These are phyloP conservation scores for Rhadina sibilatrix DNA, from an alignment of 2,113 vertebrate species.

Conservation along the genomic window DNA sequence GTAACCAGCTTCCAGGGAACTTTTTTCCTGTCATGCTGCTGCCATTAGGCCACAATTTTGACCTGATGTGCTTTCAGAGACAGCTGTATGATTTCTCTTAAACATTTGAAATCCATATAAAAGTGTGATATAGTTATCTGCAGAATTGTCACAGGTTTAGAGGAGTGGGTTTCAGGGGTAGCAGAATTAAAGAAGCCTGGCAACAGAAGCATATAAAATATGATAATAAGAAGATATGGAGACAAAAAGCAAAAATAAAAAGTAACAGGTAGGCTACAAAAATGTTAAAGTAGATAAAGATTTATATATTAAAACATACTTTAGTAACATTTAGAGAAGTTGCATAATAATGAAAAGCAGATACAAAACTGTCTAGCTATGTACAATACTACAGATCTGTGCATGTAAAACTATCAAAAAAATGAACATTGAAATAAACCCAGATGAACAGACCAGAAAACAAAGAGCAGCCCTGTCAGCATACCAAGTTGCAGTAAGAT, in stretches of 20 bases:
- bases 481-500: conserved; percentile 45
- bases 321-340: background rate
- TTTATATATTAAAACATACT: conserved; percentile 9
- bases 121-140: background rate
- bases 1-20: background rate
- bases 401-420: background rate
- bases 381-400: background rate
- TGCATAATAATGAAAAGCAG: conserved; percentile 20
- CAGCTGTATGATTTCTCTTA: background rate
- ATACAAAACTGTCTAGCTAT: background rate
- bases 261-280: background rate
- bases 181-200: background rate
- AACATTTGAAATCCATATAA: background rate
- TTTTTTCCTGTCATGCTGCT: background rate
- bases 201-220: background rate
- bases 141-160: background rate
- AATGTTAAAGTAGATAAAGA: background rate
- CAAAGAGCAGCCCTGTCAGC: conserved; percentile 48
- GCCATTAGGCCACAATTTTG: background rate
- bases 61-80: background rate
- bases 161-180: background rate
- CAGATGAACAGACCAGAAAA: conserved; percentile 39
- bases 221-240: background rate
- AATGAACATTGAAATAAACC: conserved; percentile 14
- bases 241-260: background rate